These are phyloP conservation scores for Amblyopsis hoosieri DNA, from an alignment of 2,797 vertebrate genomes.

Conservation along the genomic window DNA sequence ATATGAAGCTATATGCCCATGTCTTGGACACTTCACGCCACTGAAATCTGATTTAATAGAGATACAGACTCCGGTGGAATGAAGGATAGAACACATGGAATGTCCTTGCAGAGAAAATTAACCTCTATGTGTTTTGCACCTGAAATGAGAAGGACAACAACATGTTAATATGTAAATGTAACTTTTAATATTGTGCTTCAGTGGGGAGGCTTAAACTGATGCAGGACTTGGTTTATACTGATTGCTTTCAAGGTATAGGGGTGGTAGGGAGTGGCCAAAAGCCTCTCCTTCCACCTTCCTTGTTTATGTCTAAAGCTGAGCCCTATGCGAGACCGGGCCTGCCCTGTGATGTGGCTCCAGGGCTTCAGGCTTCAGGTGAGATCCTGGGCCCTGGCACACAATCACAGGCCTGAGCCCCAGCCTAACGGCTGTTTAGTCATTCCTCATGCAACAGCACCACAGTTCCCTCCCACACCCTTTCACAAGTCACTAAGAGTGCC, in stretches of 20 bases:
- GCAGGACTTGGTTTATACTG: conserved; percentile 56
- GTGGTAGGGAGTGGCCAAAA: conserved; percentile 36
- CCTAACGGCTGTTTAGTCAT: conserved; percentile 51
- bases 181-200: conserved; percentile 25
- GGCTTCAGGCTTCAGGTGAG: conserved; percentile 56
- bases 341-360: conserved; percentile 61
- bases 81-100: conserved; percentile 96
- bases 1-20: conserved; percentile 76
- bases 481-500: conserved; percentile 20
- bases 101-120: conserved; percentile 64
- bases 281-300: conserved; percentile 74
- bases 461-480: conserved; percentile 12
- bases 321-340: conserved; percentile 71
- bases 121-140: conserved; percentile 3
- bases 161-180: conserved; percentile 2
- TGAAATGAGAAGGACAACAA: conserved; percentile 39
- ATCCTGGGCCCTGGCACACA: conserved; percentile 56
- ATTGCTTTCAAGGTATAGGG: conserved; percentile 50
- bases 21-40: conserved; percentile 98
- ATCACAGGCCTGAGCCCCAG: conserved; percentile 51
- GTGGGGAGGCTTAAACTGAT: conserved; percentile 28
- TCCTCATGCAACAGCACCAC: conserved; percentile 42
- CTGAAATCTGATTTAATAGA: conserved; percentile 96
- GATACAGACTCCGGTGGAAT: conserved; percentile 99
- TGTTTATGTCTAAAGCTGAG: conserved; percentile 28